phyloP scores from a whole-genome alignment of 37 sponge, comb jelly and placozoan species.

The Cliona cf. orientalis region DNA sequence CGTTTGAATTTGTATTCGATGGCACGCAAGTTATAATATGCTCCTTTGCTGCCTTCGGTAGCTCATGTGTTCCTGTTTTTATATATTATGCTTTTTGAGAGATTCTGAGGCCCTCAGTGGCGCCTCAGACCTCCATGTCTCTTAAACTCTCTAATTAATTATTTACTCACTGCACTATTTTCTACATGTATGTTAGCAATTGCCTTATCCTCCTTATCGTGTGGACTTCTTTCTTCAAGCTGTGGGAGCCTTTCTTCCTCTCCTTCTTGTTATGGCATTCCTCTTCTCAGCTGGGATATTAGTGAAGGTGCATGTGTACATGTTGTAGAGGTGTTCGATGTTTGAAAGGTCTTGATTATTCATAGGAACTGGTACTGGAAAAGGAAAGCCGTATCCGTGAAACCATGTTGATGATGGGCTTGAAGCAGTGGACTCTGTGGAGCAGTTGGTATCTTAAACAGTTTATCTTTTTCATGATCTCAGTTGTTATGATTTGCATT shows the following conservation, averaged over 20 bases:
- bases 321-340: not conserved
- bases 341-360: not conserved
- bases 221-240: conserved; percentile 66
- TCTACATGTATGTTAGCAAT: too few relatives aligned
- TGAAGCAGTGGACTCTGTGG: conserved; percentile 69
- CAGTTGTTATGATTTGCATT: conserved; percentile 61
- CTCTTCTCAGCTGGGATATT: conserved; percentile 81
- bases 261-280: conserved; percentile 83
- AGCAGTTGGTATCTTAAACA: conserved; percentile 88
- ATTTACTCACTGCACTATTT: too few relatives aligned
- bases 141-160: too few relatives aligned
- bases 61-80: too few relatives aligned
- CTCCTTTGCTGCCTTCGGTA: too few relatives aligned
- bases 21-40: too few relatives aligned
- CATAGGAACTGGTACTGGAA: conserved; percentile 88
- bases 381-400: conserved; percentile 85
- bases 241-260: conserved; percentile 65
- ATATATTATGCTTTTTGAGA: too few relatives aligned
- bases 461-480: conserved; percentile 80
- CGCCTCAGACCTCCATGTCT: too few relatives aligned
- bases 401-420: conserved; percentile 98
- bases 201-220: conserved; percentile 83
- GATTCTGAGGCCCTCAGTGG: too few relatives aligned
- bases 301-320: conserved; percentile 46
- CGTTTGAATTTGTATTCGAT: too few relatives aligned